Evolutionary conservation across 2,113 vertebrate genomes (phyloP).

Genomic region (Tympanuchus pallidicinctus): DNA sequence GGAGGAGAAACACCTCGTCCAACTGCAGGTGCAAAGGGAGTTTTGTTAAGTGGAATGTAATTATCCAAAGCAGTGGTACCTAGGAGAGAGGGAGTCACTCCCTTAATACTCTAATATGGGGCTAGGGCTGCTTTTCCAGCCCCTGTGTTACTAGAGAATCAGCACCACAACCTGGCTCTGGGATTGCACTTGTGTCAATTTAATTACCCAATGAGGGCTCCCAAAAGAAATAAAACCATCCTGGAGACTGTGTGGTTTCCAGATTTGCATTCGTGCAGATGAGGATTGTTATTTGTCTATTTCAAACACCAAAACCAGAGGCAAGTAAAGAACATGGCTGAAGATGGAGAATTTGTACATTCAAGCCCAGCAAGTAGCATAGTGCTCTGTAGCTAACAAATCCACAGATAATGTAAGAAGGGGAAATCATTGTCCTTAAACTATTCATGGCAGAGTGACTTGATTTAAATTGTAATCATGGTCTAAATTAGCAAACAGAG

Average conservation of each 20-base stretch:
- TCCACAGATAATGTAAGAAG: background rate
- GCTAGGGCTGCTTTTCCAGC: background rate
- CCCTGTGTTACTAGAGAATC: background rate
- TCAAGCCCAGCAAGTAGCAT: background rate
- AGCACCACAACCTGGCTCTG: background rate
- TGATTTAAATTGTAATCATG: slow-evolving; percentile 53
- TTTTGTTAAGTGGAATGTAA: slow-evolving; percentile 52
- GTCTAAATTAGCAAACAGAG: slow-evolving; percentile 44
- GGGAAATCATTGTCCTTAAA: slow-evolving; percentile 27
- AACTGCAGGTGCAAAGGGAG: slow-evolving; percentile 30
- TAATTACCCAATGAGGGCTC: background rate
- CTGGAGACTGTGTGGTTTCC: background rate
- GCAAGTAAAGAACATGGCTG: background rate
- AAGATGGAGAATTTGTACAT: background rate
- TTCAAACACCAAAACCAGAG: background rate
- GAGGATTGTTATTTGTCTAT: background rate
- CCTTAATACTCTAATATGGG: background rate
- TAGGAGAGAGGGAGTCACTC: slow-evolving; percentile 5
- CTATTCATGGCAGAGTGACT: slow-evolving; percentile 10
- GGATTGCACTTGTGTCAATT: background rate
- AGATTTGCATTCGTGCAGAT: background rate
- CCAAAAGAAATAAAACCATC: background rate
- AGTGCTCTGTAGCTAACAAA: background rate
- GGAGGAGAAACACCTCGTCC: slow-evolving; percentile 38
- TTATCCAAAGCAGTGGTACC: slow-evolving; percentile 18